Conservation (phyloP, 2,113 vertebrate genomes). For the Chionomys nivalis region DNA sequence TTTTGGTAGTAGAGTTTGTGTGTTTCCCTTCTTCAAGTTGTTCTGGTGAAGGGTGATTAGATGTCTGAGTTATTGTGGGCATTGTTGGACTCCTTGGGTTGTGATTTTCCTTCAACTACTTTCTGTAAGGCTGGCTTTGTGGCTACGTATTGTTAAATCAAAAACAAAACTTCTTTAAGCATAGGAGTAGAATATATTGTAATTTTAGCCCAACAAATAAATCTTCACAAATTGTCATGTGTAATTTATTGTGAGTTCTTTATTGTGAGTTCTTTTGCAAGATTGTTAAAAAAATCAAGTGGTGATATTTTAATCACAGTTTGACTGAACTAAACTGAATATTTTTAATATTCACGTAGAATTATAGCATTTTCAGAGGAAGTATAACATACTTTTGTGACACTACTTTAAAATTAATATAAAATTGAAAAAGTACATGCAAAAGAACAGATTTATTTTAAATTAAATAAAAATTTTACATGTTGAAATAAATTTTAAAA, state of each 20-base stretch:
- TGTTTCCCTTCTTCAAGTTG: too few species aligned
- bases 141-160: too few species aligned
- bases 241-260: neutral
- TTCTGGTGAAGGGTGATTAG: too few species aligned
- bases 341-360: neutral
- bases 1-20: too few species aligned
- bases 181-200: neutral
- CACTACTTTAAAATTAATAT: neutral
- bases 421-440: neutral
- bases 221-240: constrained; percentile 5
- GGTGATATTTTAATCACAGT: neutral
- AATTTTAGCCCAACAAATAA: constrained; percentile 31
- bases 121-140: too few species aligned
- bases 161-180: constrained; percentile 27
- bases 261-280: neutral
- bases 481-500: neutral
- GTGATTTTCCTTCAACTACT: too few species aligned
- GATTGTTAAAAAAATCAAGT: neutral
- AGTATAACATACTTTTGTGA: neutral
- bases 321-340: neutral
- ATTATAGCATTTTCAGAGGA: neutral
- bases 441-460: neutral
- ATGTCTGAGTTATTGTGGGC: too few species aligned
- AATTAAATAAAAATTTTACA: neutral
- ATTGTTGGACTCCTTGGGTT: too few species aligned